These are phyloP conservation scores for Micoletzkya japonica DNA, from an alignment of 2,888 invertebrate species.

Conservation along the genomic window DNA sequence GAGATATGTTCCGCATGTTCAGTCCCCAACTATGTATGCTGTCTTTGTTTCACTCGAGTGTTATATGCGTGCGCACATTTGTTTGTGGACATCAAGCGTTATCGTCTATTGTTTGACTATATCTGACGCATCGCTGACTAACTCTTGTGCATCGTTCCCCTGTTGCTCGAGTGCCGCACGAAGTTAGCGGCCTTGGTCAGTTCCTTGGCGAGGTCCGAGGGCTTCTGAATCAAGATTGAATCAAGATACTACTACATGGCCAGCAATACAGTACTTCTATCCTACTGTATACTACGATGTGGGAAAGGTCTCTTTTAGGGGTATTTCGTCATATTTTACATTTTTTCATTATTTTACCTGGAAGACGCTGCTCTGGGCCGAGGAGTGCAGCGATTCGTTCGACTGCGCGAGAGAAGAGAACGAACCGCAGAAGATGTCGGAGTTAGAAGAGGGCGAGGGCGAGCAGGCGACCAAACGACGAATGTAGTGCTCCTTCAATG, in stretches of 20 bases:
- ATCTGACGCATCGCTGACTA: not conserved
- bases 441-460: not conserved
- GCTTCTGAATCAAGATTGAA: too few species aligned
- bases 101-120: not conserved
- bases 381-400: constrained; percentile 11
- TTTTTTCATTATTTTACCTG: too few species aligned
- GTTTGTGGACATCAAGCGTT: too few species aligned
- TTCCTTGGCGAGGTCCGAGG: not conserved
- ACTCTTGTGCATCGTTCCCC: not conserved
- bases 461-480: constrained; percentile 25
- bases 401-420: constrained; percentile 12
- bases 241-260: too few species aligned
- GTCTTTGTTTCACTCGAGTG: not conserved
- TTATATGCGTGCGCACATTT: too few species aligned
- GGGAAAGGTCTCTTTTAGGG: too few species aligned
- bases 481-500: constrained; percentile 18
- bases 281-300: too few species aligned
- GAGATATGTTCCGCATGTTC: not conserved
- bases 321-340: too few species aligned
- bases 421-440: not conserved
- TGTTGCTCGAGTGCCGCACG: not conserved
- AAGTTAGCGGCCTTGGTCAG: not conserved
- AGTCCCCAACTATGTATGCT: not conserved
- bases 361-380: constrained; percentile 3
- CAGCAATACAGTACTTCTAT: too few species aligned